These are phyloP conservation scores for Coptodon bakossiorum DNA, from an alignment of 2,113 vertebrate genomes.

Conservation along the genomic window DNA sequence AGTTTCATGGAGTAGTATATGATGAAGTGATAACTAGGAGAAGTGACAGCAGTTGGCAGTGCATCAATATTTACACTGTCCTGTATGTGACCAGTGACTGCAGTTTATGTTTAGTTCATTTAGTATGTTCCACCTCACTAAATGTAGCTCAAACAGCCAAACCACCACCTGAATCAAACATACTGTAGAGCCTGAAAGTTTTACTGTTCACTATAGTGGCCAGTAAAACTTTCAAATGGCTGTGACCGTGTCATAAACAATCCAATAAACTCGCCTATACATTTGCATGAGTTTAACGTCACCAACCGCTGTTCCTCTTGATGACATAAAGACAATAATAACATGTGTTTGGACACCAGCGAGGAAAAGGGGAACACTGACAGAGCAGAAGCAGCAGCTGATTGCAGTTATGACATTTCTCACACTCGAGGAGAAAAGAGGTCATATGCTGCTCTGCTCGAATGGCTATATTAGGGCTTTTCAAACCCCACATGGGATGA, in stretches of 20 bases:
- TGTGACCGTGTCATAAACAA: neutral
- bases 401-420: conserved; percentile 1
- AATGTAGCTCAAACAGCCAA: neutral
- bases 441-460: neutral
- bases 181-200: neutral
- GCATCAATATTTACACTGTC: neutral
- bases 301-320: conserved; percentile 10
- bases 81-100: neutral
- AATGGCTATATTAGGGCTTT: neutral
- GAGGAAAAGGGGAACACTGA: conserved; percentile 19
- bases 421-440: neutral
- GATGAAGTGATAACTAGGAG: neutral
- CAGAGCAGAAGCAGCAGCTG: conserved; percentile 13
- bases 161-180: neutral
- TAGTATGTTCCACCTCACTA: neutral
- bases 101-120: neutral
- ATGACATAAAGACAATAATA: conserved; percentile 12
- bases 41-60: neutral
- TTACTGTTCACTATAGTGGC: neutral
- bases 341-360: neutral
- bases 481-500: neutral
- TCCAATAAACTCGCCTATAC: neutral
- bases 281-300: neutral
- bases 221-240: neutral
- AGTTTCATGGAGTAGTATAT: neutral